Evolutionary conservation across 2,113 vertebrate genomes (phyloP), one percentile per base, ranked within the genome.

Genomic region (Lepus europaeus): DNA sequence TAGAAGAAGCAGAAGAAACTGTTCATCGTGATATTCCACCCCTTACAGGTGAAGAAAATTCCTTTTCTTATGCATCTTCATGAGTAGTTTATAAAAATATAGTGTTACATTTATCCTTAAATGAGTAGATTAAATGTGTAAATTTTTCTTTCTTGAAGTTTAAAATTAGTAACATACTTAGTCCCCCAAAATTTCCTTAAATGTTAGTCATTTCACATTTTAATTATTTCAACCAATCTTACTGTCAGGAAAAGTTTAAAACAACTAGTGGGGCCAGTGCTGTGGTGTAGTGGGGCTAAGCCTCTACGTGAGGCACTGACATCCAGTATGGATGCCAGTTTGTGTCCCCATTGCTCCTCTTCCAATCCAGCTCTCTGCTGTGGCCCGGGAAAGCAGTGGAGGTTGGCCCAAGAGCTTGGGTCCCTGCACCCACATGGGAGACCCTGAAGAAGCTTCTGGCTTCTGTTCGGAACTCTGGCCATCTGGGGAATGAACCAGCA

Each of bases 21-120:
- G 97, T 97, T 1, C 99, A 99, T 73, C 97, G 98, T 36, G 99
- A 99, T 97, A 98, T 99, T 96, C 99, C 99, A 6, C 99, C 99
- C 0, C 99, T 99, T 61, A 99, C 99, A 97, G 99, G 99, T 99
- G 87, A 96, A 89, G 64, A 87, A 53, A 7, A 69, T 8, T n/a
- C 2, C 0, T 61, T 80, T 56, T 76, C 74, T 94, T 79, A 14
- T 23, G 49, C 5, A 68, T 76, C 17, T 87, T 79, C 36, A 84
- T 68, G 12, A 91, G 33, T 89, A 93, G 27, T 77, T 84, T 88
- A 25, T 85, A 83, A 90, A 92, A 96, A 45, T 87, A 51, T 1
- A 80, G 3, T 70, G 80, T 92, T 61, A 59, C 77, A 63, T 51
- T 92, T 91, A 91, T 74, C 74, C 33, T 91, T 77, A 83, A 78